Evolutionary conservation across 30 jellyfish, hydroid and myxozoan genomes (phyloP).

Genomic region (Hydractinia echinata): DNA sequence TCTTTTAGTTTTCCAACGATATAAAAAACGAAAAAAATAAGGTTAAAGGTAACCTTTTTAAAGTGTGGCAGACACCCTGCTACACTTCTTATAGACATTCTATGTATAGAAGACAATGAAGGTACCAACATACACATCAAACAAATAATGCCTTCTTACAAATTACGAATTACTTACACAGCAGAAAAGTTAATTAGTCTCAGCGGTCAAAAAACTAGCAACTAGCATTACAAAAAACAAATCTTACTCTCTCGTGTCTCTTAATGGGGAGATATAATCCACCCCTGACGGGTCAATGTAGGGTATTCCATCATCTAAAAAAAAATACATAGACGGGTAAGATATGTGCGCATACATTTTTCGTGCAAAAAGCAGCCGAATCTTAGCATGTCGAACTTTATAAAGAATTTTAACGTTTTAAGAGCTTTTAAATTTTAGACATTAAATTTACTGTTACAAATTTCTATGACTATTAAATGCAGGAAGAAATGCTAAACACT

Average conservation of each 20-base stretch:
- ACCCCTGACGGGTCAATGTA: slow-evolving; percentile 10
- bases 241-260: slow-evolving; percentile 46
- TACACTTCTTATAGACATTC: no score
- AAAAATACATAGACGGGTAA: not conserved
- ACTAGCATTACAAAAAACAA: not conserved
- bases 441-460: not conserved
- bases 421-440: not conserved
- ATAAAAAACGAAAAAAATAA: no score
- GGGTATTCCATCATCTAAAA: slow-evolving; percentile 13
- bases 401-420: not conserved
- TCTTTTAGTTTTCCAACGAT: no score
- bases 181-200: not conserved
- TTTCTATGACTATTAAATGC: not conserved
- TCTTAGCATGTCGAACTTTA: no score
- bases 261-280: slow-evolving; percentile 43
- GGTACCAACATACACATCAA: no score
- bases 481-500: not conserved
- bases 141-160: not conserved
- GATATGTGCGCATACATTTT: no score
- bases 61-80: no score
- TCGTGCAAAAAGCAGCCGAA: no score
- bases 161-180: not conserved
- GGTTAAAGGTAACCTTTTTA: no score
- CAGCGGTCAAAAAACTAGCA: not conserved
- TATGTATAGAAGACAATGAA: not conserved